Evolutionary conservation across 2,888 invertebrate genomes (phyloP).

Genomic region (Limnephilus lunatus): DNA sequence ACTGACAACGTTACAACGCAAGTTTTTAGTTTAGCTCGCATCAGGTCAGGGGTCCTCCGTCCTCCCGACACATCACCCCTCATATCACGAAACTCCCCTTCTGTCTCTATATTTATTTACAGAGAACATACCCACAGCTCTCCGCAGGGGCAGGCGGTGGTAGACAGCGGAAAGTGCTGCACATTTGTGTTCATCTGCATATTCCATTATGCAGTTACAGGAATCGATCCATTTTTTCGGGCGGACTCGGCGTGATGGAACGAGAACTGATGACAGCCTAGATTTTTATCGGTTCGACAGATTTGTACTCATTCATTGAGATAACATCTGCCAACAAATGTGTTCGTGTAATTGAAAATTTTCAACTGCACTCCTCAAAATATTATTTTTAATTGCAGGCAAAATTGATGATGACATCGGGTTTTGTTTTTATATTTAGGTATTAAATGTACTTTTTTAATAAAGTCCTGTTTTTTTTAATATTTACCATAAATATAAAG

Average conservation of each 20-base stretch:
- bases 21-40: slow-evolving; percentile 1
- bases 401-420: background rate
- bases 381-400: background rate
- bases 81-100: slow-evolving; percentile 4
- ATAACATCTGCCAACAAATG: background rate
- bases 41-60: background rate
- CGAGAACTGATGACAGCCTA: background rate
- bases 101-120: slow-evolving; percentile 39
- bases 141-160: background rate
- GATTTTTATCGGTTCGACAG: slow-evolving; percentile 12
- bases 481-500: background rate
- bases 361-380: background rate
- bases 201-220: slow-evolving; percentile 29
- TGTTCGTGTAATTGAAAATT: background rate
- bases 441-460: too few species aligned
- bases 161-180: slow-evolving; percentile 7
- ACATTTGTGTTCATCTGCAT: slow-evolving; percentile 42
- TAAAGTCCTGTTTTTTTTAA: background rate
- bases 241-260: background rate
- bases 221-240: slow-evolving; percentile 43
- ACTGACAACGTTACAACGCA: background rate
- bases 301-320: background rate
- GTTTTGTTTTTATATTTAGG: background rate
- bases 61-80: slow-evolving; percentile 9
- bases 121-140: background rate